Base-by-base conservation (phyloP, 1,140 invertebrate genomes). In the Myzus persicae region DNA sequence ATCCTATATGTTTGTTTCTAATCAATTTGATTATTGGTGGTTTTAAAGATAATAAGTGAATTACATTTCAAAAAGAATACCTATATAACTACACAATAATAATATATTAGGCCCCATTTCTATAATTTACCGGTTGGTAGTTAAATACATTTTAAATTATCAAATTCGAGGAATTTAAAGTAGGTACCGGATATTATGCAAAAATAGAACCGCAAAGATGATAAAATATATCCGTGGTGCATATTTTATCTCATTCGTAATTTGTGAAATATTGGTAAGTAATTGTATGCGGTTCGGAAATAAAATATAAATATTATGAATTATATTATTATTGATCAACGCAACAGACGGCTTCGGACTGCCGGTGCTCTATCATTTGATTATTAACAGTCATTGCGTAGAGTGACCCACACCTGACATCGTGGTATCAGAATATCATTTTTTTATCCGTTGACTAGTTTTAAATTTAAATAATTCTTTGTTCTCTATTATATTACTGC, bases 391-490 rank as follows among this genome's bases (percentile, higher is more conserved):
- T 18, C 14, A 18, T 36, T 18, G 14, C n/a, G 59, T 76, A 6
- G 11, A n/a, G 14, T 76, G 59, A 76, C 59, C 59, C 31, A 76
- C 59, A 76, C 59, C 31, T 76, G 59, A 76, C 59, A n/a, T n/a
- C 14, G n/a, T n/a, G 59, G 5, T 20, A 4, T 76, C 59, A 76
- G 59, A 76, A n/a, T 76, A 76, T 36, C 18, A n/a, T 18, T 76
- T 76, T 76, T 76, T 76, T 76, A 76, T 76, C 5, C 59, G 5
- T 76, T 20, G 59, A 76, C n/a, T 76, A n/a, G 31, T n/a, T 36
- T 36, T n/a, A 76, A 76, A 76, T n/a, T 76, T n/a, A n/a, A 76
- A 76, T 76, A 76, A 76, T n/a, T n/a, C 59, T n/a, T 76, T 67
- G 31, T n/a, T 67, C n/a, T 67, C 14, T 76, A 67, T 67, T 67